These are phyloP conservation scores for Hippocampus abdominalis DNA, from an alignment of 2,113 vertebrate genomes.

Conservation along the genomic window DNA sequence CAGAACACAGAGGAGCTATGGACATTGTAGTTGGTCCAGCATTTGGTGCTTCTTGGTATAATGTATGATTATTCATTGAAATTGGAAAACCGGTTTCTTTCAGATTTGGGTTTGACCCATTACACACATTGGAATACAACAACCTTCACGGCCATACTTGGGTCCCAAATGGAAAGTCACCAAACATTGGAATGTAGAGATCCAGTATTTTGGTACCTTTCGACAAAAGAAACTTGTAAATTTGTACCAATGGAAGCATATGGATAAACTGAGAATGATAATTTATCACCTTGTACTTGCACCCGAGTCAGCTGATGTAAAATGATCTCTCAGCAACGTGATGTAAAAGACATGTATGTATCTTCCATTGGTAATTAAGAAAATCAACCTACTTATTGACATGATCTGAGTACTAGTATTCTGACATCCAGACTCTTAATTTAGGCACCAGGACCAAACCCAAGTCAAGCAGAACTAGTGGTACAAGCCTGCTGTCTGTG, in stretches of 20 bases:
- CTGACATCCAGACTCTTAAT: conserved; percentile 57
- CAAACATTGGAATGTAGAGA: not conserved
- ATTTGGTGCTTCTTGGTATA: no score
- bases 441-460: conserved; percentile 43
- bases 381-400: conserved; percentile 54
- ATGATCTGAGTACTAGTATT: conserved; percentile 46
- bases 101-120: not conserved
- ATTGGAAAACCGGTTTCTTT: no score
- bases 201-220: not conserved
- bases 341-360: conserved; percentile 42
- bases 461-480: conserved; percentile 42
- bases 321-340: conserved; percentile 29
- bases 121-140: not conserved
- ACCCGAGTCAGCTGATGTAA: conserved; percentile 9
- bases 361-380: conserved; percentile 53
- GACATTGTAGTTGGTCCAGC: no score
- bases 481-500: conserved; percentile 49
- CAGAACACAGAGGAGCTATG: no score
- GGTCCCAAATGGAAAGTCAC: not conserved
- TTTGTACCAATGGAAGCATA: not conserved
- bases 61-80: no score
- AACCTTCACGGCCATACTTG: not conserved
- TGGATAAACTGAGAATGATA: conserved; percentile 1
- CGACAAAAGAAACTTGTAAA: not conserved
- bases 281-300: conserved; percentile 1